Percentiles rank a stretch among this genome's conserved stretches.
Evolutionary conservation across 2,113 vertebrate species (phyloP).

Genomic region (Brachionichthys hirsutus): DNA sequence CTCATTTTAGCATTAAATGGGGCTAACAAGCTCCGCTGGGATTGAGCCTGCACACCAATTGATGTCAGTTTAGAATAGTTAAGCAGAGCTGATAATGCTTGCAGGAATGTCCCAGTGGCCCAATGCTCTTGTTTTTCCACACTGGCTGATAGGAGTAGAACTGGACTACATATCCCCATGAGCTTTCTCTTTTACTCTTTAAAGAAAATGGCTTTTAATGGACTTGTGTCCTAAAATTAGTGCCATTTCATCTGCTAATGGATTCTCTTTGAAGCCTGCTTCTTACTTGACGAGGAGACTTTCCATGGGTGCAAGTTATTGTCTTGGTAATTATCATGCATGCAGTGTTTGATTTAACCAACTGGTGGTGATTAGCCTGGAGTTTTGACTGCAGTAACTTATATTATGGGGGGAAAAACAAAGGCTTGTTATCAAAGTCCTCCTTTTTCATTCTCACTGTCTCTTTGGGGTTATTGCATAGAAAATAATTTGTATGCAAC

Average conservation of each 20-base stretch:
- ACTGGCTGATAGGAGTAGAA: slow-evolving; percentile 40
- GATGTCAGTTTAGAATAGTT: slow-evolving; percentile 72
- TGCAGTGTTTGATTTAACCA: slow-evolving; percentile 27
- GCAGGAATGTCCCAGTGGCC: slow-evolving; percentile 56
- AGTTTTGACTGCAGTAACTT: slow-evolving; percentile 9
- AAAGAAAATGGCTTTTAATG: slow-evolving; percentile 62
- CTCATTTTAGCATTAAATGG: slow-evolving; percentile 68
- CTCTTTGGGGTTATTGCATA: slow-evolving; percentile 15
- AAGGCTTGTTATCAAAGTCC: not conserved
- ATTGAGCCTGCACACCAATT: slow-evolving; percentile 53
- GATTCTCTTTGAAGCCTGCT: slow-evolving; percentile 54
- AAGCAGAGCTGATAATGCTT: slow-evolving; percentile 63
- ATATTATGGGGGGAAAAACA: slow-evolving; percentile 1
- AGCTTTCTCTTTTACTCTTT: slow-evolving; percentile 35
- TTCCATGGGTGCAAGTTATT: slow-evolving; percentile 21
- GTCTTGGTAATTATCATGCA: slow-evolving; percentile 30
- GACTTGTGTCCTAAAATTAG: slow-evolving; percentile 52
- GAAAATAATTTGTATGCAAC: slow-evolving; percentile 36
- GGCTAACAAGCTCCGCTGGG: slow-evolving; percentile 73
- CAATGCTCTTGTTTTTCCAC: slow-evolving; percentile 46
- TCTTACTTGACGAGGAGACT: slow-evolving; percentile 27
- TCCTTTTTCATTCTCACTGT: not conserved
- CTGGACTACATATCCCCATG: slow-evolving; percentile 45
- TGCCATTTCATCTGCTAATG: slow-evolving; percentile 54
- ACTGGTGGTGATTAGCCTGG: slow-evolving; percentile 14